These are phyloP conservation scores for Nemotelus pantherinus DNA, from an alignment of 2,888 invertebrate genomes.

Conservation along the genomic window DNA sequence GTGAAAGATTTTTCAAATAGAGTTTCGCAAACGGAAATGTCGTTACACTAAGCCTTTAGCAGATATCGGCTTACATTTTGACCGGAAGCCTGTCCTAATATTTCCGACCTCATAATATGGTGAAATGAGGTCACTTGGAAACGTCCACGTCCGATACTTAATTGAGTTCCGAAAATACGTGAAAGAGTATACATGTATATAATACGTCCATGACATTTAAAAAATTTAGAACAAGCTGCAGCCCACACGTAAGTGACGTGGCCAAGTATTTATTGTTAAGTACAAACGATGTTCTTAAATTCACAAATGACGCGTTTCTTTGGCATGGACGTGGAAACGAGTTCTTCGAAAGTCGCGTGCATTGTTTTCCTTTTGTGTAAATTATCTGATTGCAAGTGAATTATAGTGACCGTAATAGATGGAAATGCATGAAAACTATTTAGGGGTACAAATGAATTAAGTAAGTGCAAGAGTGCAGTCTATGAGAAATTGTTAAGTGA, in stretches of 20 bases:
- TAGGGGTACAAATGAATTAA: too few species aligned
- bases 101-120: constrained; percentile 17
- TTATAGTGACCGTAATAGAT: background rate
- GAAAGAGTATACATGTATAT: background rate
- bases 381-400: background rate
- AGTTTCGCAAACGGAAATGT: too few species aligned
- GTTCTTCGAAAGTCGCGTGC: background rate
- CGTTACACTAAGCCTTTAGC: background rate
- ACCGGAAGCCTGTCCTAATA: background rate
- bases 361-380: background rate
- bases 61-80: background rate
- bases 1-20: too few species aligned
- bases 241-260: too few species aligned
- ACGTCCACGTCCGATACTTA: constrained; percentile 31
- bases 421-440: too few species aligned
- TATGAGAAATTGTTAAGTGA: too few species aligned
- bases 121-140: constrained; percentile 29
- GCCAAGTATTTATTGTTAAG: too few species aligned
- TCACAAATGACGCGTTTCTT: too few species aligned
- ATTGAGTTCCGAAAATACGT: constrained; percentile 22
- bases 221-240: constrained; percentile 7
- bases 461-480: too few species aligned
- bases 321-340: too few species aligned
- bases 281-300: too few species aligned
- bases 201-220: constrained; percentile 23